These are phyloP conservation scores for Epicauta chinensis DNA, from an alignment of 1,140 invertebrate genomes.

Conservation along the genomic window DNA sequence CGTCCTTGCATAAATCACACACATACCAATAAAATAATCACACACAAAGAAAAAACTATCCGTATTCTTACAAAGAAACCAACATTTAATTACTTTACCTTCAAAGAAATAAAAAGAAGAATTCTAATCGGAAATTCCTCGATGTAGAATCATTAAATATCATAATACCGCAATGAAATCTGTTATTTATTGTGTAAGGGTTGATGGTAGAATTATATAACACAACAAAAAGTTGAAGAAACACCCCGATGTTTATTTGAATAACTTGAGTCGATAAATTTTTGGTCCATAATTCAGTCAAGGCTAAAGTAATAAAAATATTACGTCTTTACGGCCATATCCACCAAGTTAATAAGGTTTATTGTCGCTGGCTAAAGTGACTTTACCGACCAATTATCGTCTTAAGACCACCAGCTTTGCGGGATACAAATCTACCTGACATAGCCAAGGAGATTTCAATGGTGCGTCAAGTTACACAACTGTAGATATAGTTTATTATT, in stretches of 20 bases:
- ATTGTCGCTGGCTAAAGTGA: conserved; percentile 21
- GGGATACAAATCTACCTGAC: conserved; percentile 19
- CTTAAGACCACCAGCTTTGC: conserved; percentile 28
- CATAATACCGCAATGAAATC: too few relatives aligned
- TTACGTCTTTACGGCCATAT: conserved; percentile 20
- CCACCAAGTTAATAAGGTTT: conserved; percentile 19
- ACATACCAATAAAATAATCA: neutral
- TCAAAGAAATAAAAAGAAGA: too few relatives aligned
- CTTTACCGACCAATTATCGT: conserved; percentile 31
- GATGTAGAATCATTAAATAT: too few relatives aligned
- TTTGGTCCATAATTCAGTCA: too few relatives aligned
- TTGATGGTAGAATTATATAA: neutral
- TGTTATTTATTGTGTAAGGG: too few relatives aligned
- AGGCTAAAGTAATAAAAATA: conserved; percentile 9
- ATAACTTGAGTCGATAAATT: too few relatives aligned
- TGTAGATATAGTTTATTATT: too few relatives aligned
- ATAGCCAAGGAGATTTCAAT: conserved; percentile 12
- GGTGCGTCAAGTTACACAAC: conserved; percentile 5
- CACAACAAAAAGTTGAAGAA: too few relatives aligned
- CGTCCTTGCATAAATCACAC: conserved; percentile 12
- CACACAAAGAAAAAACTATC: neutral
- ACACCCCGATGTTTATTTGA: too few relatives aligned
- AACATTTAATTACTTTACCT: too few relatives aligned
- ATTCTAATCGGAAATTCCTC: too few relatives aligned
- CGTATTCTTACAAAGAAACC: too few relatives aligned